Evolutionary conservation across 2,888 invertebrate species (phyloP), one percentile per base, ranked within the genome.

Genomic region (Bedellia somnulentella): DNA sequence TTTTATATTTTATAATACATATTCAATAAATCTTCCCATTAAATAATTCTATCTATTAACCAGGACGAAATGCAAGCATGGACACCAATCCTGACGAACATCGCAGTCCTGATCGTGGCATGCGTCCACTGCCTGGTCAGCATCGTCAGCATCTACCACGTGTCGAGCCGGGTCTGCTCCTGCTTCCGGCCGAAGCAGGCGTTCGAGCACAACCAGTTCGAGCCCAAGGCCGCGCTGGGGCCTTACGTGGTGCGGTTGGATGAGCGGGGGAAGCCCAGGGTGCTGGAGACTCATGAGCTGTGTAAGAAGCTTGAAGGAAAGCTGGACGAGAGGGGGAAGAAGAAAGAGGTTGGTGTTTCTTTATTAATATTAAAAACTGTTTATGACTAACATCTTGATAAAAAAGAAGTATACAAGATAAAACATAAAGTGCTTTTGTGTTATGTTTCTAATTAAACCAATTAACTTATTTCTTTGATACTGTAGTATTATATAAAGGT

Each of bases 21-120:
- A n/a, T n/a, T n/a, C n/a, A n/a, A n/a, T n/a, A n/a, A n/a, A n/a
- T n/a, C n/a, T n/a, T n/a, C n/a, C n/a, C n/a, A n/a, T n/a, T n/a
- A n/a, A n/a, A n/a, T n/a, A n/a, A n/a, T n/a, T n/a, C n/a, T n/a
- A n/a, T n/a, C n/a, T n/a, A n/a, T n/a, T n/a, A n/a, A 10, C 1
- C 68, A 67, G 53, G 80, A 78, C 52, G 80, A 76, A 42, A 67
- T 64, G 67, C 58, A 61, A 38, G 76, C 73, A 0, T 82, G 81
- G 81, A 73, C 80, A 2, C 80, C 82, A 0, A 70, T 85, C 26
- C 56, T 85, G 15, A 77, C 81, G 8, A 85, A 83, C 58, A 75
- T 81, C 33, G 81, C 80, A 1, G 57, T 86, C 4, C 68, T 85
- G 27, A 62, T 83, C 37, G 71, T 80, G 13, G 80, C 82, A 6